phyloP scores from a whole-genome alignment of 2,888 invertebrate species.

The Eumerus sabulonum region DNA sequence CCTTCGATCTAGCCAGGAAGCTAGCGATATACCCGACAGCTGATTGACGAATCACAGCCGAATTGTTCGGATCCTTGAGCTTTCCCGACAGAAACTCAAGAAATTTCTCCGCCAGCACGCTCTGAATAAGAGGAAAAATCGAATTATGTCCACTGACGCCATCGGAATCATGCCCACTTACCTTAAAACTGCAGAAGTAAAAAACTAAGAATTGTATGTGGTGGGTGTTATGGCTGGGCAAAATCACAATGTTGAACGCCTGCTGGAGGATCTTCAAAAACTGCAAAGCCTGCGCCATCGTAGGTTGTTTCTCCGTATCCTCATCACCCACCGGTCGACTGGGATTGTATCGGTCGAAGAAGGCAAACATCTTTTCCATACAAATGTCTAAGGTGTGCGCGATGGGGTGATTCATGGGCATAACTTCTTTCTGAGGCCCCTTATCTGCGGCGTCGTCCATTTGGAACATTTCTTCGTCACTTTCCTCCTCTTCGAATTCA shows the following conservation, averaged over 20 bases:
- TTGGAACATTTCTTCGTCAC: slow-evolving; percentile 74
- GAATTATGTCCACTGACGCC: slow-evolving; percentile 15
- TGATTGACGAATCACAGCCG: slow-evolving; percentile 84
- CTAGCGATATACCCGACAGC: slow-evolving; percentile 88
- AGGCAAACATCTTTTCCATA: slow-evolving; percentile 86
- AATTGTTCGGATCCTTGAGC: slow-evolving; percentile 83
- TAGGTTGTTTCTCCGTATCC: slow-evolving; percentile 80
- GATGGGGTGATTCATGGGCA: slow-evolving; percentile 80
- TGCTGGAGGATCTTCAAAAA: slow-evolving; percentile 82
- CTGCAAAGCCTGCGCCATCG: slow-evolving; percentile 74
- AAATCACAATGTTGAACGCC: slow-evolving; percentile 88
- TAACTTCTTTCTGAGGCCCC: slow-evolving; percentile 23
- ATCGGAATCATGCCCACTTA: slow-evolving; percentile 29
- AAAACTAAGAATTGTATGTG: slow-evolving; percentile 90
- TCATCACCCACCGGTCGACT: slow-evolving; percentile 56
- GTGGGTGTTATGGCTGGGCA: slow-evolving; percentile 90
- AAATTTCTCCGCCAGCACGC: slow-evolving; percentile 81
- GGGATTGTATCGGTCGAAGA: slow-evolving; percentile 79
- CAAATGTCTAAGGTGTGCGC: slow-evolving; percentile 88
- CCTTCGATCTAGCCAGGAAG: slow-evolving; percentile 85
- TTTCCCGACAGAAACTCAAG: slow-evolving; percentile 87
- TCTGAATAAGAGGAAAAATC: slow-evolving; percentile 24
- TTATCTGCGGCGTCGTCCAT: slow-evolving; percentile 71
- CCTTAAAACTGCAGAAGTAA: slow-evolving; percentile 85
- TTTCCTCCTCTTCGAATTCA: slow-evolving; percentile 78